Evolutionary conservation across 2,113 vertebrate genomes (phyloP).

Genomic region (Bungarus multicinctus): DNA sequence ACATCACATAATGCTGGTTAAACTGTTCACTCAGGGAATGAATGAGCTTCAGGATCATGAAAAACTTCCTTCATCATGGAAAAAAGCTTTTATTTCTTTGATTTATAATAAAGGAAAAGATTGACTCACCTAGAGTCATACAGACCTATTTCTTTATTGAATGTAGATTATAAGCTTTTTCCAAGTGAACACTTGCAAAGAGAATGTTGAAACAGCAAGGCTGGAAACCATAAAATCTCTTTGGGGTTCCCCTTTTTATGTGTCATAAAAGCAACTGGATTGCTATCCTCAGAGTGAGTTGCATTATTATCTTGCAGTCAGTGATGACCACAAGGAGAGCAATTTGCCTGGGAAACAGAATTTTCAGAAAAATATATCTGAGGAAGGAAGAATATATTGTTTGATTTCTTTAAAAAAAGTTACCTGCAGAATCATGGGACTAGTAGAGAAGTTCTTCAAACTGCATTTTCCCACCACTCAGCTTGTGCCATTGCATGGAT

Average conservation of each 20-base stretch:
- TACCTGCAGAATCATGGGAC: neutral
- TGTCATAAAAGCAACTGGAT: conserved; percentile 16
- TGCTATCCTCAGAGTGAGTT: conserved; percentile 1
- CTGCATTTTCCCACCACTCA: neutral
- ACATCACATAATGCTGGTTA: neutral
- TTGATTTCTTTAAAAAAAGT: neutral
- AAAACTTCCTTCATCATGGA: neutral
- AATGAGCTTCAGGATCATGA: neutral
- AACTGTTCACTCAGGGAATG: neutral
- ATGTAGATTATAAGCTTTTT: neutral
- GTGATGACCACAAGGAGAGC: conserved; percentile 16
- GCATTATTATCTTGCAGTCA: conserved; percentile 23
- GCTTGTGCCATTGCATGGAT: neutral
- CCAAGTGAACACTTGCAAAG: neutral
- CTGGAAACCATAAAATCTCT: neutral
- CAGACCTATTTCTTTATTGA: neutral
- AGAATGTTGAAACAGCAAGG: neutral
- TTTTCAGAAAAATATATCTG: neutral
- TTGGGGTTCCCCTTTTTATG: neutral
- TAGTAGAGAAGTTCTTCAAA: neutral
- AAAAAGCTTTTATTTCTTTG: neutral
- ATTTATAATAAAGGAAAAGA: neutral
- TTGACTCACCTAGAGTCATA: neutral
- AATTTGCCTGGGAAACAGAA: neutral
- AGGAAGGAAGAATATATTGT: neutral